A percentile compares a stretch with the other conserved stretches of the same genome.
phyloP scores from a whole-genome alignment of 2,113 vertebrate genomes.

The Corythornis madagascariensis region DNA sequence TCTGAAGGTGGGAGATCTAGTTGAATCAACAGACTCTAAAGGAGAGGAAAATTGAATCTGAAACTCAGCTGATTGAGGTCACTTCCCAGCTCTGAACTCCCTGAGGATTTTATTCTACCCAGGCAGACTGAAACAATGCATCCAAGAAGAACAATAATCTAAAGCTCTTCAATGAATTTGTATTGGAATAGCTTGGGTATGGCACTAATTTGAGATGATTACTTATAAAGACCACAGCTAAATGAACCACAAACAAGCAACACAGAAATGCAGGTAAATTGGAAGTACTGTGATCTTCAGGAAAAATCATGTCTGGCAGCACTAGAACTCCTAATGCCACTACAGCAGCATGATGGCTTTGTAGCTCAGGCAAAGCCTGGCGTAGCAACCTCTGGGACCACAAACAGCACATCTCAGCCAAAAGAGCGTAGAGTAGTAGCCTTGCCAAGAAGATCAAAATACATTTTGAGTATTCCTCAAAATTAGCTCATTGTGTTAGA shows the following conservation, averaged over 20 bases:
- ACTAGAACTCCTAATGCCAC: not conserved
- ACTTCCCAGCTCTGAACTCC: not conserved
- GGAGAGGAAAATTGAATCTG: not conserved
- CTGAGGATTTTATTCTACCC: not conserved
- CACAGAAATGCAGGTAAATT: not conserved
- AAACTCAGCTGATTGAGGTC: not conserved
- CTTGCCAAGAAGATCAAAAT: not conserved
- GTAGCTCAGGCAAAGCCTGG: not conserved
- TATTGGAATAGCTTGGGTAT: not conserved
- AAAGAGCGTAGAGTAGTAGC: fast-evolving
- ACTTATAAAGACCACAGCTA: not conserved
- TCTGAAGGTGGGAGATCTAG: not conserved
- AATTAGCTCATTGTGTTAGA: not conserved
- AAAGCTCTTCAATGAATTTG: not conserved
- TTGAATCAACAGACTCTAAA: not conserved
- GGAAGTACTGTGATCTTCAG: not conserved
- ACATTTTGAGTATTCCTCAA: not conserved
- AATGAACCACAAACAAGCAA: not conserved
- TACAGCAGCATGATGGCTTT: fast-evolving
- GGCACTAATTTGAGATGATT: not conserved
- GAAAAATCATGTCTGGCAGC: not conserved
- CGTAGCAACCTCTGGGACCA: not conserved
- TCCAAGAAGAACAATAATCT: not conserved
- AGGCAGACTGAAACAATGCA: not conserved
- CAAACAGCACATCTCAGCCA: not conserved